These are phyloP conservation scores for Pomatostomus ruficeps DNA, from an alignment of 2,113 vertebrate species.

Conservation along the genomic window DNA sequence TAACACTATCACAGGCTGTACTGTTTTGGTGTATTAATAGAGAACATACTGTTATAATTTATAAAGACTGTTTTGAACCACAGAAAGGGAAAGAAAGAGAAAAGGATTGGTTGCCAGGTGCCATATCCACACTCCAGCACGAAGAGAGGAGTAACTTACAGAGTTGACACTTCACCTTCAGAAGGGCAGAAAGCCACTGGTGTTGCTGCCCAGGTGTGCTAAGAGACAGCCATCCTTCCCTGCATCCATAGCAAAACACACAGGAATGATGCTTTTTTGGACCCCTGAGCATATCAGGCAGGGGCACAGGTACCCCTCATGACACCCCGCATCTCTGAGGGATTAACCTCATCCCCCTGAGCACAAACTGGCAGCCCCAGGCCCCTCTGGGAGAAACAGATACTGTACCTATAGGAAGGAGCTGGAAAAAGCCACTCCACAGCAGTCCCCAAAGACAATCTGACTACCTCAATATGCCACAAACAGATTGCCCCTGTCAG, in stretches of 20 bases:
- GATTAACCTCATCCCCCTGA: background rate
- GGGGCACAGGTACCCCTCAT: fast-evolving
- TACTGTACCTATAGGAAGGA: background rate
- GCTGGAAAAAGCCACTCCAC: background rate
- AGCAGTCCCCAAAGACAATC: background rate
- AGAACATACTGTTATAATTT: background rate
- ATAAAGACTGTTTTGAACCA: background rate
- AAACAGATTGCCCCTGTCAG: background rate
- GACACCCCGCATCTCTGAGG: background rate
- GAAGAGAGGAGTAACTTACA: background rate
- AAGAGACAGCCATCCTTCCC: no score
- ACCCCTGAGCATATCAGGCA: background rate
- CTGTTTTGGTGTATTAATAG: background rate
- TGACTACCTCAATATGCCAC: background rate
- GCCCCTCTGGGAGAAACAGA: background rate
- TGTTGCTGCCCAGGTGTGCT: background rate
- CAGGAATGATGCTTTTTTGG: background rate
- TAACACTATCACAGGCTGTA: background rate
- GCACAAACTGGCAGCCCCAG: background rate
- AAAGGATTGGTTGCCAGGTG: background rate
- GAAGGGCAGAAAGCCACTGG: background rate
- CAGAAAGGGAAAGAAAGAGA: background rate
- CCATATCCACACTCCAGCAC: background rate
- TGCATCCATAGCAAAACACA: background rate
- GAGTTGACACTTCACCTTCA: background rate